These are phyloP conservation scores for Prunella fulvescens DNA, from an alignment of 2,113 vertebrate species.

Conservation along the genomic window DNA sequence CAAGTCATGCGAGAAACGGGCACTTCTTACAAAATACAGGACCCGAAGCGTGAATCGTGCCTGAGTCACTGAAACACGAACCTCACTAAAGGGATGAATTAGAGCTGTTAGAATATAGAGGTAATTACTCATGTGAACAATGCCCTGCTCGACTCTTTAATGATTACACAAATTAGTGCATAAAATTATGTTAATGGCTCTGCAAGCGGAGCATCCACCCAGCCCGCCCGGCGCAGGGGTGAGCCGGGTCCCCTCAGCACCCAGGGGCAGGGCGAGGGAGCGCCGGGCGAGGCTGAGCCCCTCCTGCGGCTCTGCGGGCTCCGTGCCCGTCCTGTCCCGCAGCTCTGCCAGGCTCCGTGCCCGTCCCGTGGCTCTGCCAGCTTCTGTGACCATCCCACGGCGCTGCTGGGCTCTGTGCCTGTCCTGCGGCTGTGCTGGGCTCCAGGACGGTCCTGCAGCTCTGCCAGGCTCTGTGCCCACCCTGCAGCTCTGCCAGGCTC, in stretches of 20 bases:
- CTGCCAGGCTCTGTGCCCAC: not conserved
- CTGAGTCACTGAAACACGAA: conserved; percentile 5
- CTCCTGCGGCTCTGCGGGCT: not conserved
- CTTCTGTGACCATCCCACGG: not conserved
- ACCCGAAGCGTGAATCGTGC: not conserved
- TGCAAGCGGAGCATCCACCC: not conserved
- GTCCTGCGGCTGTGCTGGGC: fast-evolving
- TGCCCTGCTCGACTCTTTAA: conserved; percentile 37
- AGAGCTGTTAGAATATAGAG: conserved; percentile 26
- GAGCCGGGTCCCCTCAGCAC: not conserved
- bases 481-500: not conserved
- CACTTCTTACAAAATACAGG: not conserved
- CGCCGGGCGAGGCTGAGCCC: not conserved
- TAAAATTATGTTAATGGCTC: conserved; percentile 20
- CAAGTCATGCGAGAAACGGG: not conserved
- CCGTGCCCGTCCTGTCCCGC: not conserved
- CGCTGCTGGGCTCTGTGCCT: fast-evolving
- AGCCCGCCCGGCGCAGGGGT: not conserved
- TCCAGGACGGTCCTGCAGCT: too few species aligned
- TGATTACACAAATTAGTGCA: conserved; percentile 61
- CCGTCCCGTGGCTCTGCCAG: not conserved
- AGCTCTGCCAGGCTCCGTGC: not conserved
- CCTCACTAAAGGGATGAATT: conserved; percentile 4
- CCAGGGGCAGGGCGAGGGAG: not conserved
- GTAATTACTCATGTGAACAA: conserved; percentile 56